These are phyloP conservation scores for Mugil cephalus DNA, from an alignment of 2,113 vertebrate species.

Conservation along the genomic window DNA sequence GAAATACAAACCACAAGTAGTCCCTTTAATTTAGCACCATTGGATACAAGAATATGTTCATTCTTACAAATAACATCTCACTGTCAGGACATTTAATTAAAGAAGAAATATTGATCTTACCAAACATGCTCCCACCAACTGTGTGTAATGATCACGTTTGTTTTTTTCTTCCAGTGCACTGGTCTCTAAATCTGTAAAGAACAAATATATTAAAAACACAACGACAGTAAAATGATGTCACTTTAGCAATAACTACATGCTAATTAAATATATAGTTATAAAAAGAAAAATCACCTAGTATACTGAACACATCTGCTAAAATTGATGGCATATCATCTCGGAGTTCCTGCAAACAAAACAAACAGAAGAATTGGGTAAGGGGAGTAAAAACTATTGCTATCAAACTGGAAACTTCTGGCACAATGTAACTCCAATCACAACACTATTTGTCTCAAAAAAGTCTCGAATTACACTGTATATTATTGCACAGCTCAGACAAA, in stretches of 20 bases:
- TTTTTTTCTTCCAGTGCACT: constrained; percentile 97
- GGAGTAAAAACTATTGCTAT: not conserved
- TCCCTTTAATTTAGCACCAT: not conserved
- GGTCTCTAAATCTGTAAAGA: constrained; percentile 93
- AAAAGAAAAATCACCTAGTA: constrained; percentile 87
- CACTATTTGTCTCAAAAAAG: no score
- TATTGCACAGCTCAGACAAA: no score
- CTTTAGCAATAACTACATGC: not conserved
- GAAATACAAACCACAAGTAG: not conserved
- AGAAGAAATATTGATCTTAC: constrained; percentile 83
- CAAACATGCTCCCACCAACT: constrained; percentile 96
- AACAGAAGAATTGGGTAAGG: not conserved
- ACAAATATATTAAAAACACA: not conserved
- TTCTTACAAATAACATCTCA: not conserved
- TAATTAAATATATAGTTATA: not conserved
- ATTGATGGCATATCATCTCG: constrained; percentile 96
- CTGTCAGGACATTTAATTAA: not conserved
- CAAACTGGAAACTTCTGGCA: no score
- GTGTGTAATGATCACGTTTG: constrained; percentile 96
- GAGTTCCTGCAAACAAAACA: constrained; percentile 86
- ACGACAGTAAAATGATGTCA: not conserved
- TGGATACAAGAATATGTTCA: not conserved
- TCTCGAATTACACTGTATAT: no score
- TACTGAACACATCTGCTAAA: constrained; percentile 98
- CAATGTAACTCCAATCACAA: no score